Conservation (phyloP, 2,888 invertebrate genomes). For the Ormyrus labotus region DNA sequence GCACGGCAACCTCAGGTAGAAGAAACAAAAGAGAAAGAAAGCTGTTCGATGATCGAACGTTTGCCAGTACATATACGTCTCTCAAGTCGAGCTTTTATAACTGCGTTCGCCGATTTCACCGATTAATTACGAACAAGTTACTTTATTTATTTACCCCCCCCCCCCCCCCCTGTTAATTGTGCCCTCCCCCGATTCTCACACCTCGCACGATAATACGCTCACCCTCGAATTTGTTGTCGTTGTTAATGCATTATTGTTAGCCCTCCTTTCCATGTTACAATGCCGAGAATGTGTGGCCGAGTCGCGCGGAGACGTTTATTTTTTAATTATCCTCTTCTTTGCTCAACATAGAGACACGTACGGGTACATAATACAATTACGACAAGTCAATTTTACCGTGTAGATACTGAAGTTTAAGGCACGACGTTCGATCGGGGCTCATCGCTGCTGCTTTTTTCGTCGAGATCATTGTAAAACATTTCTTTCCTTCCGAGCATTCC, state of each 20-base stretch:
- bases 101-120: slow-evolving; percentile 12
- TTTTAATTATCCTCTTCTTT: neutral
- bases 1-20: slow-evolving; percentile 22
- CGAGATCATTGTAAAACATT: neutral
- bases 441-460: neutral
- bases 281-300: too few species aligned
- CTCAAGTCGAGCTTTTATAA: neutral
- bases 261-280: too few species aligned
- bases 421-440: slow-evolving; percentile 14
- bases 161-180: neutral
- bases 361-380: slow-evolving; percentile 21
- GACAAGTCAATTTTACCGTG: slow-evolving; percentile 42
- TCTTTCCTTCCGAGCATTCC: slow-evolving; percentile 43
- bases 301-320: too few species aligned
- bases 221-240: too few species aligned
- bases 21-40: neutral
- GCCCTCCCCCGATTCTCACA: neutral
- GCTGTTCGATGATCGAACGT: slow-evolving; percentile 27
- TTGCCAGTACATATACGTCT: slow-evolving; percentile 14
- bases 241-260: too few species aligned
- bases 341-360: slow-evolving; percentile 12
- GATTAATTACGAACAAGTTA: neutral
- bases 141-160: slow-evolving; percentile 35
- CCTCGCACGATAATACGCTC: too few species aligned
- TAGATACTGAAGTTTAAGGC: neutral